phyloP scores from a whole-genome alignment of 1,140 invertebrate genomes.

The Radopholus similis region DNA sequence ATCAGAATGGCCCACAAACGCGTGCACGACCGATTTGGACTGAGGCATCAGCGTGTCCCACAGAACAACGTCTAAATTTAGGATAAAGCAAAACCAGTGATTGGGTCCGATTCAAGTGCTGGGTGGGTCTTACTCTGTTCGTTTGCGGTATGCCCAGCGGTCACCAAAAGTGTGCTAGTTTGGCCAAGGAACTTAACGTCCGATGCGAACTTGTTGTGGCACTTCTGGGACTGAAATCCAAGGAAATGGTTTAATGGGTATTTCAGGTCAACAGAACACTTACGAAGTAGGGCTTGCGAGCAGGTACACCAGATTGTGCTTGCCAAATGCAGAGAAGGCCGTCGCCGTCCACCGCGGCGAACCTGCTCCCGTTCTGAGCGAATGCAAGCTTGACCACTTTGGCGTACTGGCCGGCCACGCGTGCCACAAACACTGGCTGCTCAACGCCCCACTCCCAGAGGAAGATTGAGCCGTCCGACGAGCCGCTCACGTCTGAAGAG shows the following conservation, averaged over 20 bases:
- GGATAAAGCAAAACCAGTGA: neutral
- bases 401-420: conserved; percentile 82
- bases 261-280: conserved; percentile 63
- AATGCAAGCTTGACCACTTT: conserved; percentile 93
- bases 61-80: conserved; percentile 80
- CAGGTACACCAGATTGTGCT: conserved; percentile 76
- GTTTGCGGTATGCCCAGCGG: conserved; percentile 90
- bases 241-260: neutral
- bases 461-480: conserved; percentile 91
- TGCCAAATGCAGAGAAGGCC: conserved; percentile 65
- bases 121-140: conserved; percentile 70
- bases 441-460: conserved; percentile 96
- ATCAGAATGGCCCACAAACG: conserved; percentile 49
- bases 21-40: conserved; percentile 80
- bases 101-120: no score
- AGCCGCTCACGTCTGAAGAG: conserved; percentile 80
- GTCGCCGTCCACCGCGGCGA: conserved; percentile 60
- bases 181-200: conserved; percentile 92
- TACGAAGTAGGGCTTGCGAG: conserved; percentile 88
- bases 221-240: conserved; percentile 79
- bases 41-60: conserved; percentile 96
- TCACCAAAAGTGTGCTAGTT: conserved; percentile 92
- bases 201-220: conserved; percentile 91
- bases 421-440: conserved; percentile 79
- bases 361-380: conserved; percentile 91